These are phyloP conservation scores for Hydrozoanthus tunicans DNA, from an alignment of 64 coral and sea anemone genomes.

Conservation along the genomic window DNA sequence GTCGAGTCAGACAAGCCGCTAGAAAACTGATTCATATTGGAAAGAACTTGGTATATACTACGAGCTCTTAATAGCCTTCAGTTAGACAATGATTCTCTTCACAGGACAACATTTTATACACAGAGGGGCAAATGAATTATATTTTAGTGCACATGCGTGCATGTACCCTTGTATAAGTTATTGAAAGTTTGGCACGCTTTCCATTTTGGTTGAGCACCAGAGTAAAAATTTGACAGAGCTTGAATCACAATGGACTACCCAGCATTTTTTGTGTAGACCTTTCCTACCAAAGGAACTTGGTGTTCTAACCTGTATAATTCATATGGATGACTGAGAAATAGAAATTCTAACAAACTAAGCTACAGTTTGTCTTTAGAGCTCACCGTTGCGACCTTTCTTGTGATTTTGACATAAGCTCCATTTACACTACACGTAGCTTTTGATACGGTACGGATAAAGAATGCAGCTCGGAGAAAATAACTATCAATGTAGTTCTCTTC, in stretches of 20 bases:
- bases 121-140: conserved; percentile 17
- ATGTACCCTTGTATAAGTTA: conserved; percentile 47
- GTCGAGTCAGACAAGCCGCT: not conserved
- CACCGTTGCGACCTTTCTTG: no score
- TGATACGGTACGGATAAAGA: no score
- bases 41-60: not conserved
- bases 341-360: no score
- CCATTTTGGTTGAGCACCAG: not conserved
- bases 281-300: no score
- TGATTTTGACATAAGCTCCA: no score
- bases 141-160: conserved; percentile 41
- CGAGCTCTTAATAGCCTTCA: not conserved
- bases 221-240: not conserved
- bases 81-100: conserved; percentile 1
- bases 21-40: no score
- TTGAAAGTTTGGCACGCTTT: conserved; percentile 16
- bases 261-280: not conserved
- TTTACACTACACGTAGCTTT: no score
- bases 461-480: no score
- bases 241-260: not conserved
- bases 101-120: conserved; percentile 11
- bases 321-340: no score
- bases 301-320: no score
- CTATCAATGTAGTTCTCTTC: no score
- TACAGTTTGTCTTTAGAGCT: no score